Percentiles rank a stretch among this genome's conserved stretches.
Evolutionary conservation across 2,888 invertebrate genomes (phyloP).

Genomic region (Didymodactylos carnosus): DNA sequence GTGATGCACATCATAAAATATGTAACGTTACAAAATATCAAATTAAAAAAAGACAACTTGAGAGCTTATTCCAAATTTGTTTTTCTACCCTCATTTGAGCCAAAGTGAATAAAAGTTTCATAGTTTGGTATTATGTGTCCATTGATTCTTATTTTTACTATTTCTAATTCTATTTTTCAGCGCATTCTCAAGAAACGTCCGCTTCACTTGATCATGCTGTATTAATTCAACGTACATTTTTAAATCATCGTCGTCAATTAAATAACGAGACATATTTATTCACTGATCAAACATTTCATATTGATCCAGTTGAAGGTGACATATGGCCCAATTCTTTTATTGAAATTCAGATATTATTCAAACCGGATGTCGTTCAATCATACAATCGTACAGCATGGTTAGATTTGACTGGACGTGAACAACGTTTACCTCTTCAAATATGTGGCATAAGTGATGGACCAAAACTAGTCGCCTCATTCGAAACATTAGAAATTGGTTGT

Average conservation of each 20-base stretch:
- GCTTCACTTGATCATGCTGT: not conserved
- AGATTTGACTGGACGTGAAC: constrained; percentile 33
- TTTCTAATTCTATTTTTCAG: not conserved
- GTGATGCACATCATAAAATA: no score
- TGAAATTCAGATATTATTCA: constrained; percentile 30
- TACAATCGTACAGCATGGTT: constrained; percentile 31
- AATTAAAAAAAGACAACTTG: no score
- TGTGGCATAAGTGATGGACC: constrained; percentile 34
- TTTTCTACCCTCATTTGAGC: no score
- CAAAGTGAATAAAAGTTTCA: no score
- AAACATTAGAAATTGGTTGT: constrained; percentile 31
- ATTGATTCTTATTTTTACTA: no score
- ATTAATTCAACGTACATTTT: not conserved
- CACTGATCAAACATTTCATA: constrained; percentile 28
- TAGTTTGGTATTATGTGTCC: no score
- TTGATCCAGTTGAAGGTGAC: constrained; percentile 33
- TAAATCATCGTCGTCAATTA: not conserved
- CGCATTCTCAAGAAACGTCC: not conserved
- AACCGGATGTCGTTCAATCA: constrained; percentile 27
- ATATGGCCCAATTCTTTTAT: constrained; percentile 33
- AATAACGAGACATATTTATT: constrained; percentile 19
- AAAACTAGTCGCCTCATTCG: constrained; percentile 29
- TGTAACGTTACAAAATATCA: no score
- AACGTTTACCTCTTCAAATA: constrained; percentile 29
- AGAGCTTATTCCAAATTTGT: no score